phyloP scores from a whole-genome alignment of 2,888 invertebrate species.

The Nineta flava region DNA sequence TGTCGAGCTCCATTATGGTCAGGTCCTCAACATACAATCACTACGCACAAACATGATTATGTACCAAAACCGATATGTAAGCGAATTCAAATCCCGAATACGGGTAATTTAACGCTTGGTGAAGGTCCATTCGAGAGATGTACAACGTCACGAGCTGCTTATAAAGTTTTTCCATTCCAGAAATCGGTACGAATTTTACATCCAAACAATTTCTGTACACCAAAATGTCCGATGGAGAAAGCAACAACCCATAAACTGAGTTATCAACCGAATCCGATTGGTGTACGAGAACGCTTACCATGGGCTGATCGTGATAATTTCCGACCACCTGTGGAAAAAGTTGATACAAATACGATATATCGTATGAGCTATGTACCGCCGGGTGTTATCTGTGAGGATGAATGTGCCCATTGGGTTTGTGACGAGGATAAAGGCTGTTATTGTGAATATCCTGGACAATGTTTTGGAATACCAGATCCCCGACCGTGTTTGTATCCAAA shows the following conservation, averaged over 20 bases:
- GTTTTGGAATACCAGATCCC: slow-evolving; percentile 1
- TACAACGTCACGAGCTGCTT: slow-evolving; percentile 41
- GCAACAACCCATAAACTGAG: slow-evolving; percentile 24
- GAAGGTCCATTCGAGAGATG: slow-evolving; percentile 29
- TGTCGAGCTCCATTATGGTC: slow-evolving; percentile 45
- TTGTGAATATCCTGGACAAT: slow-evolving; percentile 1
- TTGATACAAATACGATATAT: slow-evolving; percentile 46
- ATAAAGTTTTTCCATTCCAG: slow-evolving; percentile 28
- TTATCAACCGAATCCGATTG: slow-evolving; percentile 29
- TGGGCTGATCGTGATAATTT: slow-evolving; percentile 32
- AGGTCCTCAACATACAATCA: slow-evolving; percentile 53
- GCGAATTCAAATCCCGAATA: slow-evolving; percentile 23
- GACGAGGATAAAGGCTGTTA: neutral
- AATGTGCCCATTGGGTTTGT: neutral
- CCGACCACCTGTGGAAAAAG: slow-evolving; percentile 36
- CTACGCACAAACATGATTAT: slow-evolving; percentile 58
- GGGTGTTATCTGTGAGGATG: neutral
- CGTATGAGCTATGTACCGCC: slow-evolving; percentile 35
- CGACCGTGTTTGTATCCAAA: neutral
- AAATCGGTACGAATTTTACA: slow-evolving; percentile 22
- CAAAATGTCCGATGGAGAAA: slow-evolving; percentile 16
- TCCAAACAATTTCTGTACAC: slow-evolving; percentile 18
- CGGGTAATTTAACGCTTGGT: slow-evolving; percentile 22
- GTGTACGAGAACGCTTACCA: slow-evolving; percentile 25
- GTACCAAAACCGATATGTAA: slow-evolving; percentile 42